Conservation (phyloP, 2,797 vertebrate genomes). For the Synaphobranchus kaupii region DNA sequence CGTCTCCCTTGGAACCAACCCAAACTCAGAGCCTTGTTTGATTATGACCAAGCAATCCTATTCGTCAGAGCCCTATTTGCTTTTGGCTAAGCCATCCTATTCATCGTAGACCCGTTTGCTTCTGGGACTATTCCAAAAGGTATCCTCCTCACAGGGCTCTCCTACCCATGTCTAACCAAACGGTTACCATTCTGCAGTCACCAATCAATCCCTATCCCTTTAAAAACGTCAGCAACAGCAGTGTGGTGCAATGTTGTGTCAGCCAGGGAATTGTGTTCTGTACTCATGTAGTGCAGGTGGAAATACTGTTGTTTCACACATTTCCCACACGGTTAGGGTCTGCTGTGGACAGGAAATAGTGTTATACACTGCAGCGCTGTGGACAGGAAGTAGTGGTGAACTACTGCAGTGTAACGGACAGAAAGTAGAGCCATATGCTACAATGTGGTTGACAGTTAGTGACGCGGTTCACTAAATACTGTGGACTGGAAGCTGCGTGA, state of each 20-base stretch:
- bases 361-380: background rate
- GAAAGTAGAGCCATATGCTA: background rate
- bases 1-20: conserved; percentile 51
- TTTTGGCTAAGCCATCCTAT: background rate
- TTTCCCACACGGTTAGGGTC: background rate
- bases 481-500: background rate
- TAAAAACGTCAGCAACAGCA: background rate
- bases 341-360: background rate
- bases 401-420: background rate
- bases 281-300: background rate
- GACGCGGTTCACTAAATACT: background rate
- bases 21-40: conserved; percentile 40
- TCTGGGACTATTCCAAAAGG: background rate
- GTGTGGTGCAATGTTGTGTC: background rate
- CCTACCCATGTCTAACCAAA: conserved; percentile 21
- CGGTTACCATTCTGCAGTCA: conserved; percentile 16
- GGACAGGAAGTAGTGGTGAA: background rate
- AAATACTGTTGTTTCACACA: background rate
- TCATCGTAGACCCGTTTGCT: background rate
- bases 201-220: background rate
- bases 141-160: background rate
- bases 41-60: background rate
- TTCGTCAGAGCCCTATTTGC: background rate
- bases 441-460: background rate
- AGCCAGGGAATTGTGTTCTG: background rate